Evolutionary conservation across 2,797 vertebrate species (phyloP).

Genomic region (Girardinus metallicus): DNA sequence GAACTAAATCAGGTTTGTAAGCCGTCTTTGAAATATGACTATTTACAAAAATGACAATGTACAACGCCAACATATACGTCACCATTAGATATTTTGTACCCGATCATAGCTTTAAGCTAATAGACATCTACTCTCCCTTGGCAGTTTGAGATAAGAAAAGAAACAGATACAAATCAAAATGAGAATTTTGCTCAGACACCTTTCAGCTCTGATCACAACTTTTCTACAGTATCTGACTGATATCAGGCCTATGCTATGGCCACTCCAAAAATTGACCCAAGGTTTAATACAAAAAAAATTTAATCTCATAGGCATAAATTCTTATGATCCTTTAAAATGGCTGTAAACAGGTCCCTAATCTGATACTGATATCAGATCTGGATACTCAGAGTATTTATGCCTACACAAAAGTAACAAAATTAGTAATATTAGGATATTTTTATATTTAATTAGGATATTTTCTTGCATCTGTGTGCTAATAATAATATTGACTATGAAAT

Average conservation of each 20-base stretch:
- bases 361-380: too few relatives aligned
- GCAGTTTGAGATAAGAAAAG: neutral
- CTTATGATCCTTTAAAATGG: neutral
- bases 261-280: neutral
- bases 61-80: neutral
- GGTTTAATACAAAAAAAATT: neutral
- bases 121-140: neutral
- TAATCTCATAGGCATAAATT: neutral
- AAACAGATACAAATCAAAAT: neutral
- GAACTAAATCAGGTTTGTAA: neutral
- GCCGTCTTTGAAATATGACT: neutral
- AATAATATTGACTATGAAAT: neutral
- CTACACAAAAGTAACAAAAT: neutral
- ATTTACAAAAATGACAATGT: neutral
- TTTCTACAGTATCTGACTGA: neutral
- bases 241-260: neutral
- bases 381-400: neutral
- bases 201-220: neutral
- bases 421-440: neutral
- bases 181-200: neutral
- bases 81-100: neutral
- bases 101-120: neutral
- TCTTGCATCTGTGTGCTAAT: neutral
- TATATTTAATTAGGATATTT: too few relatives aligned
- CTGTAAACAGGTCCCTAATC: neutral